Conservation (phyloP, 2,888 invertebrate genomes). For the Nemotelus pantherinus region DNA sequence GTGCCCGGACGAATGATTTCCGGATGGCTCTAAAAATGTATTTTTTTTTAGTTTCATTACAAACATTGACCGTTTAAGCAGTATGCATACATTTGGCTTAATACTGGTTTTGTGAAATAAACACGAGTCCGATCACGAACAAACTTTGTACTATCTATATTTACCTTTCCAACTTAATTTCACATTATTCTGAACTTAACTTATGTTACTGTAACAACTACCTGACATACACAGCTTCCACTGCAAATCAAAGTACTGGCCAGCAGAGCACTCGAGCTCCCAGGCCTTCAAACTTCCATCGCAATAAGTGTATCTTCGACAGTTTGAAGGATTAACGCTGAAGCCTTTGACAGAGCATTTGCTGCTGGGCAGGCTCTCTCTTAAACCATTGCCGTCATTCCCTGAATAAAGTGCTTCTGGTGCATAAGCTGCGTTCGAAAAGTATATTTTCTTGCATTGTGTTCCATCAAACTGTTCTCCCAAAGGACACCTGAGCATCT, state of each 20-base stretch:
- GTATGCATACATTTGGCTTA: not conserved
- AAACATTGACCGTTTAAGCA: no score
- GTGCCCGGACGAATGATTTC: slow-evolving; percentile 78
- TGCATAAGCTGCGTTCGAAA: not conserved
- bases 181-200: no score
- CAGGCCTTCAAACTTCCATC: not conserved
- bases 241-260: not conserved
- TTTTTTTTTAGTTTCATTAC: no score
- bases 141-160: no score
- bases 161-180: no score
- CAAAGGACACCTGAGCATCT: not conserved
- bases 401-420: not conserved
- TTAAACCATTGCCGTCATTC: not conserved
- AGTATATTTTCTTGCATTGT: not conserved
- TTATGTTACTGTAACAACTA: not conserved
- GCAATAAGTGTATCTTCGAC: not conserved
- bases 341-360: not conserved
- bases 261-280: not conserved
- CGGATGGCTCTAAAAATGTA: slow-evolving; percentile 73
- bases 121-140: not conserved
- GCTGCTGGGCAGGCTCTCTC: no score
- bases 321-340: not conserved
- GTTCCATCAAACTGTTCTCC: not conserved
- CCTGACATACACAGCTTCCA: not conserved
- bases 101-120: slow-evolving; percentile 12